These are phyloP conservation scores for Lymantria dispar DNA, from an alignment of 2,888 invertebrate species.

Conservation along the genomic window DNA sequence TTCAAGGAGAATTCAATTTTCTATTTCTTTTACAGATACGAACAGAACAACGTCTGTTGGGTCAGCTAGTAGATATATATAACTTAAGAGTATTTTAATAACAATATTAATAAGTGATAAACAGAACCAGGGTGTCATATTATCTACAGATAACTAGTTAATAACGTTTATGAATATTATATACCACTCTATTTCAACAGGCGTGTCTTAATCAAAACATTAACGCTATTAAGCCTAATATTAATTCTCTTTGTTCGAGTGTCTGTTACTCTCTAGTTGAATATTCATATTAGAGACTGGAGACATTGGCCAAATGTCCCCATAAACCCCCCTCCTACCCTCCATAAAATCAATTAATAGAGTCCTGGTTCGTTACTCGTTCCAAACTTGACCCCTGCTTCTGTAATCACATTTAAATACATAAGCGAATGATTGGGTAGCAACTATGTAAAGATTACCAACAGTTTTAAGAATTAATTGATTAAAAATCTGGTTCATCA, in stretches of 20 bases:
- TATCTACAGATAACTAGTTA: constrained; percentile 26
- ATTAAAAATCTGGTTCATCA: not conserved
- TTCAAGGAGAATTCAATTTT: too few relatives aligned
- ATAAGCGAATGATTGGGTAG: constrained; percentile 19
- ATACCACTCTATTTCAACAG: constrained; percentile 54
- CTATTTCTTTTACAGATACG: too few relatives aligned
- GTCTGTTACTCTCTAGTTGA: constrained; percentile 49
- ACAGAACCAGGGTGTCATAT: too few relatives aligned
- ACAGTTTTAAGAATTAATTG: not conserved
- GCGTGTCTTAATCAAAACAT: constrained; percentile 53
- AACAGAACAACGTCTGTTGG: too few relatives aligned
- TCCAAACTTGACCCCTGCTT: constrained; percentile 59
- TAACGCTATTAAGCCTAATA: constrained; percentile 49
- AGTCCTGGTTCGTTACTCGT: constrained; percentile 60
- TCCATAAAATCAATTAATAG: constrained; percentile 66
- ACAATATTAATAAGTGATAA: too few relatives aligned
- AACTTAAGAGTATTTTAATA: too few relatives aligned
- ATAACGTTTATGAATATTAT: constrained; percentile 44
- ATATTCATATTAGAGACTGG: constrained; percentile 53
- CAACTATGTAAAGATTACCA: not conserved
- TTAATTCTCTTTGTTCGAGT: constrained; percentile 54
- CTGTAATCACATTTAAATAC: constrained; percentile 48
- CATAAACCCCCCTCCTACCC: too few relatives aligned
- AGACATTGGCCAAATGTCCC: constrained; percentile 35
- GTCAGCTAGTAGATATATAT: too few relatives aligned